Evolutionary conservation across 2,888 invertebrate species (phyloP), one percentile per base, ranked within the genome.

Genomic region (Deroplatys truncata): DNA sequence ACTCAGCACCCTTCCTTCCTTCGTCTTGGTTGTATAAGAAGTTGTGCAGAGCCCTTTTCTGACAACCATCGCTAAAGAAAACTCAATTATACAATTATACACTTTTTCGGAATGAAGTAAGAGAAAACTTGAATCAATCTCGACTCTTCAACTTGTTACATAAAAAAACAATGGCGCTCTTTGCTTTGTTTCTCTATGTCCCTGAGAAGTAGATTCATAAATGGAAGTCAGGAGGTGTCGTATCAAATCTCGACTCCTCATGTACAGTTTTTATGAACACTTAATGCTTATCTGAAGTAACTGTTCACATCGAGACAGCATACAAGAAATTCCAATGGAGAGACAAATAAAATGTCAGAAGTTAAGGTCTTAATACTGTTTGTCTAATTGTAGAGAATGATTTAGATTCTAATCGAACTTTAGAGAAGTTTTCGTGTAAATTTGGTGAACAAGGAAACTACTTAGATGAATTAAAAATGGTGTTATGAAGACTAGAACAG

Each of bases 51-150:
- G 43, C 86, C 86, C 86, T 82, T 35, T 43, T 31, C 85, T 86
- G 84, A 87, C 89, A 88, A 89, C 89, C 89, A 86, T 86, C 88
- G 89, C 89, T 72, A 31, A 82, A 88, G 83, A 84, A 86, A 90
- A 89, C 90, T 90, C 87, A 89, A 90, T 90, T 90, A 90, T 89
- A 88, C 90, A 85, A 90, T 90, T 90, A 90, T 82, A 85, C 88
- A 85, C 86, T 85, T 86, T 82, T 43, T 49, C 28, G 56, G 49
- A 56, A 43, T n/a, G 28, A 84, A 28, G 84, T 28, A 29, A 35
- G 35, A 86, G 85, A 86, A 85, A 89, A 89, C 86, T 85, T 89
- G 84, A 88, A 88, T 89, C 89, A 89, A 89, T 89, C 89, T 88
- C 84, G 82, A 87, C 56, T 43, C 88, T 49, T 20, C 56, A 49